Conservation (phyloP, 2,113 vertebrate genomes). For the Crotalus viridis region DNA sequence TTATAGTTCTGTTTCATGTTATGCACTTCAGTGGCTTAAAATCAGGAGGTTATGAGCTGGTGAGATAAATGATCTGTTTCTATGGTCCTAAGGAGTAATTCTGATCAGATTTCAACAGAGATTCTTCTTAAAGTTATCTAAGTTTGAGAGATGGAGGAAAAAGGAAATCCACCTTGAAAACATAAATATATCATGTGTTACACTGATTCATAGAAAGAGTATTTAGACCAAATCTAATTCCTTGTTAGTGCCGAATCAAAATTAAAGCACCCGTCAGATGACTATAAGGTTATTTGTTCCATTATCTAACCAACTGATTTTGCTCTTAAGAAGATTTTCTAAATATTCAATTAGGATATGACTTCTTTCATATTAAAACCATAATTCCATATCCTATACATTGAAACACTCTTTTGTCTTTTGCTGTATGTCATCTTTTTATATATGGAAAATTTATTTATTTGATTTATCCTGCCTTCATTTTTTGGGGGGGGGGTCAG, state of each 20-base stretch:
- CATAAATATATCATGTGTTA: not conserved
- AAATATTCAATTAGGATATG: not conserved
- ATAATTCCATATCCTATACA: too few species aligned
- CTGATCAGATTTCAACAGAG: not conserved
- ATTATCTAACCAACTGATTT: not conserved
- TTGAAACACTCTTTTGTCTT: too few species aligned
- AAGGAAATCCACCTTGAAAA: not conserved
- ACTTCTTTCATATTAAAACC: too few species aligned
- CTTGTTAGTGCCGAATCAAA: not conserved
- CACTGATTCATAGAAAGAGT: not conserved
- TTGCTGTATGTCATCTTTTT: too few species aligned
- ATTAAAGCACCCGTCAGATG: not conserved
- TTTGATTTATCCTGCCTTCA: too few species aligned
- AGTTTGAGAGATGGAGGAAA: not conserved
- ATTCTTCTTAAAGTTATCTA: not conserved
- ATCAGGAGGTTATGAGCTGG: not conserved
- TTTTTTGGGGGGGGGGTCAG: too few species aligned
- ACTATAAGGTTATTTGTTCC: not conserved
- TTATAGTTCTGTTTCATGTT: not conserved
- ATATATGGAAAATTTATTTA: too few species aligned
- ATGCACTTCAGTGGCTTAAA: not conserved
- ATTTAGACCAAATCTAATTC: not conserved
- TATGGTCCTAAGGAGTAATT: not conserved
- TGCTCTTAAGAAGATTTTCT: not conserved
- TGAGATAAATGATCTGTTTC: not conserved